Conservation (phyloP, 2,797 vertebrate species). For the Dendrocincla tyrannina region DNA sequence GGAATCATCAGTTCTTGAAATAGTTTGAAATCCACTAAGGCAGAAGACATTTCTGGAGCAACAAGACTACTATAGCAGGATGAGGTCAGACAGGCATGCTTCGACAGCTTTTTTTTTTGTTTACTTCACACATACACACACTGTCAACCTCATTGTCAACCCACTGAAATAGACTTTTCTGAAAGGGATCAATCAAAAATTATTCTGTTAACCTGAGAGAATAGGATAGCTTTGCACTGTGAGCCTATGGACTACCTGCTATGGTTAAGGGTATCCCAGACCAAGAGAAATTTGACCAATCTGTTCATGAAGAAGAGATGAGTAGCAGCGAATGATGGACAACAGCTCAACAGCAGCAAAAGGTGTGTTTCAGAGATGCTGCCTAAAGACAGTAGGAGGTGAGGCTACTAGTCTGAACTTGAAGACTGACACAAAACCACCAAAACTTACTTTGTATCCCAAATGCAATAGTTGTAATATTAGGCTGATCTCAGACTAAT, state of each 20-base stretch:
- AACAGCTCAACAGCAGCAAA: not conserved
- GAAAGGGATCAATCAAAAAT: not conserved
- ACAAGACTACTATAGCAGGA: not conserved
- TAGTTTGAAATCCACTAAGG: not conserved
- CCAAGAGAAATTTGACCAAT: not conserved
- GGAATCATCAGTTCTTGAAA: not conserved
- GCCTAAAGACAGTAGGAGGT: not conserved
- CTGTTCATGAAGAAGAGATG: not conserved
- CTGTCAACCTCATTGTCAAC: not conserved
- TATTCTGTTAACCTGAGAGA: not conserved
- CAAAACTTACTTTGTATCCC: not conserved
- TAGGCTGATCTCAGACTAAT: not conserved
- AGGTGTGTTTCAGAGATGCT: not conserved
- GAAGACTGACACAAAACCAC: not conserved
- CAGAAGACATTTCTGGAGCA: not conserved
- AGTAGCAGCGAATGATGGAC: not conserved
- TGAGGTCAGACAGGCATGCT: not conserved
- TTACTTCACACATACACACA: not conserved
- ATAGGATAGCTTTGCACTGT: not conserved
- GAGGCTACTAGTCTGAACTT: not conserved
- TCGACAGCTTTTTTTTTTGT: not conserved
- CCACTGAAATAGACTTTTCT: not conserved
- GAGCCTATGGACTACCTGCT: not conserved
- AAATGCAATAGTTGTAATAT: not conserved
- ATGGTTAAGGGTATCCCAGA: not conserved